Evolutionary conservation across 2,888 invertebrate genomes (phyloP).

Genomic region (Pachydiplax longipennis): DNA sequence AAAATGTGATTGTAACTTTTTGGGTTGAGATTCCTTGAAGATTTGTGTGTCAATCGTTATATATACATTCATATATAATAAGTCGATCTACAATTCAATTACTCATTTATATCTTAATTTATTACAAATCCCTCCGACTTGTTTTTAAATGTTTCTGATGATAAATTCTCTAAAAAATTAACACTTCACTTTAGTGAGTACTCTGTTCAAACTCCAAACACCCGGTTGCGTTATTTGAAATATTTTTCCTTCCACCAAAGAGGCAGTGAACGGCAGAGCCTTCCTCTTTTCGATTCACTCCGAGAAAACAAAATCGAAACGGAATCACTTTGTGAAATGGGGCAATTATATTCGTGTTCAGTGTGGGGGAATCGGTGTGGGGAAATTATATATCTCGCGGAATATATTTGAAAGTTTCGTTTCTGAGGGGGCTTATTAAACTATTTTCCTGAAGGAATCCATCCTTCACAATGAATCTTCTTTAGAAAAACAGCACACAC

Average conservation of each 20-base stretch:
- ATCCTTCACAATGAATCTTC: slow-evolving; percentile 16
- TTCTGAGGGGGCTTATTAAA: background rate
- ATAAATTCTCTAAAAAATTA: slow-evolving; percentile 47
- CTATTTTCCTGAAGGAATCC: background rate
- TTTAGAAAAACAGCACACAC: background rate
- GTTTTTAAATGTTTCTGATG: slow-evolving; percentile 37
- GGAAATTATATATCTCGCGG: background rate
- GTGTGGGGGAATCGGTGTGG: background rate
- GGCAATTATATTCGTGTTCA: background rate
- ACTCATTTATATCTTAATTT: slow-evolving; percentile 43
- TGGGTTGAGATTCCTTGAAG: background rate
- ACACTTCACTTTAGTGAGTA: slow-evolving; percentile 36
- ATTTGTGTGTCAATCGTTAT: slow-evolving; percentile 24
- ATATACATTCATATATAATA: slow-evolving; percentile 41
- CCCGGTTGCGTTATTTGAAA: slow-evolving; percentile 1
- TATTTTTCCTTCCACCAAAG: slow-evolving; percentile 15
- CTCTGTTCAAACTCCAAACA: slow-evolving; percentile 19
- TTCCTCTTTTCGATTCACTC: slow-evolving; percentile 25
- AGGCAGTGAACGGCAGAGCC: slow-evolving; percentile 30
- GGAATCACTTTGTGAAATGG: background rate
- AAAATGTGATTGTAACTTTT: background rate
- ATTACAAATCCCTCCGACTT: slow-evolving; percentile 41
- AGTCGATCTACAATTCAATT: slow-evolving; percentile 39
- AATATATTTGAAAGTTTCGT: background rate
- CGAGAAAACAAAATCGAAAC: background rate